A percentile compares a stretch with the other conserved stretches of the same genome.
Conservation (phyloP, 1,140 invertebrate genomes). For the Radopholus similis region DNA sequence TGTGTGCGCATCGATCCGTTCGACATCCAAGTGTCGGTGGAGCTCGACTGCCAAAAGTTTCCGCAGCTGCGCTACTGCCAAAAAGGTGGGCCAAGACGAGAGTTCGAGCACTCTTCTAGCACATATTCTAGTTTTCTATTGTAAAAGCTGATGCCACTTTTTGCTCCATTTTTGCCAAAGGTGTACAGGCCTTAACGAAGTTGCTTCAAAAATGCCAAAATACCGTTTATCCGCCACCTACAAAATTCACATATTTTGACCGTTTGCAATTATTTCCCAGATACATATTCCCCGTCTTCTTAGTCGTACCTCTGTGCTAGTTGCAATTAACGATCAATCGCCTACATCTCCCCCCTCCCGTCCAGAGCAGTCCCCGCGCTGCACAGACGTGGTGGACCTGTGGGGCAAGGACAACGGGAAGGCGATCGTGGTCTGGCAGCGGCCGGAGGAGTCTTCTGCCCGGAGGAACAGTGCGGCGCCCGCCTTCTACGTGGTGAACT, state of each 20-base stretch:
- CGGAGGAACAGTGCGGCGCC: slow-evolving; percentile 9
- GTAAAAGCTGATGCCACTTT: no score
- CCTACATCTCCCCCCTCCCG: no score
- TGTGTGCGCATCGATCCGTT: slow-evolving; percentile 44
- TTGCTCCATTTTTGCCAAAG: no score
- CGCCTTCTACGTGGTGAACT: slow-evolving; percentile 36
- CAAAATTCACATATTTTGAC: neutral
- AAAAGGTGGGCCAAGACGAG: no score
- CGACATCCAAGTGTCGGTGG: slow-evolving; percentile 41
- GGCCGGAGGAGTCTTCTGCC: slow-evolving; percentile 5
- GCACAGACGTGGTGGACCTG: slow-evolving; percentile 41
- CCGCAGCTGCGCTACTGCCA: slow-evolving; percentile 33
- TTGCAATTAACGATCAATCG: no score
- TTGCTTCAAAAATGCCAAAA: no score
- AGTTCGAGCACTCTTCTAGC: no score
- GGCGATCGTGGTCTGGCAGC: slow-evolving; percentile 39
- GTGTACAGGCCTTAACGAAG: no score
- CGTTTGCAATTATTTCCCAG: neutral
- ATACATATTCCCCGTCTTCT: no score
- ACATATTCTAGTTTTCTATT: no score
- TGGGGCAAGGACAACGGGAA: slow-evolving; percentile 44
- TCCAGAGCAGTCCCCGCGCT: slow-evolving; percentile 32
- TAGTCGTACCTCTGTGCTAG: no score
- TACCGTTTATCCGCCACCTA: no score
- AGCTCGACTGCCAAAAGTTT: slow-evolving; percentile 43